These are phyloP conservation scores for Camptogramma bilineatum DNA, from an alignment of 2,888 invertebrate genomes.

Conservation along the genomic window DNA sequence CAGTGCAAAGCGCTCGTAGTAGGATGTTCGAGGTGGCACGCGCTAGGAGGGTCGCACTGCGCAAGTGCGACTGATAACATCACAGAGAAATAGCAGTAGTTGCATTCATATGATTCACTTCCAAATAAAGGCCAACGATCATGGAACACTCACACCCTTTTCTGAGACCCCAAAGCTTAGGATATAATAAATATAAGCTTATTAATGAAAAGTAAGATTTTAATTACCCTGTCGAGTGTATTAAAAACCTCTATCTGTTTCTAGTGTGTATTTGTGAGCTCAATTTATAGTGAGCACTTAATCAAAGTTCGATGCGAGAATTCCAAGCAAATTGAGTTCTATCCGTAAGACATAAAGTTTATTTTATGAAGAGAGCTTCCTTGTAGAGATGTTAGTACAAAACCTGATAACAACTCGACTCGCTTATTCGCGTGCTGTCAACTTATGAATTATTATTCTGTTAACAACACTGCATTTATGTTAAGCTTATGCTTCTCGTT, in stretches of 20 bases:
- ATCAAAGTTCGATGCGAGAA: not conserved
- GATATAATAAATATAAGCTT: too few species aligned
- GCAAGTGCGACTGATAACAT: conserved; percentile 78
- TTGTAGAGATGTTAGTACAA: conserved; percentile 8
- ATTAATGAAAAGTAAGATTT: too few species aligned
- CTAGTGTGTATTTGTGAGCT: too few species aligned
- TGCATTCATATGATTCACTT: conserved; percentile 17
- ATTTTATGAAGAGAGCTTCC: not conserved
- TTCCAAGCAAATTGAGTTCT: not conserved
- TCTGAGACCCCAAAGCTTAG: not conserved
- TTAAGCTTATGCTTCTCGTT: conserved; percentile 59
- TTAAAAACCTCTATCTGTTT: too few species aligned
- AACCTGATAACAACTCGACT: conserved; percentile 64
- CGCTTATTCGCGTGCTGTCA: conserved; percentile 81
- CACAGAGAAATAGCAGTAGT: conserved; percentile 33
- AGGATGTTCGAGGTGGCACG: conserved; percentile 65
- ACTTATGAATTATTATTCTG: conserved; percentile 78
- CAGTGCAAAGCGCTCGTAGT: conserved; percentile 49
- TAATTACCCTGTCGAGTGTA: too few species aligned
- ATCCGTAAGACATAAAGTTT: not conserved
- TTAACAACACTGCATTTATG: conserved; percentile 66
- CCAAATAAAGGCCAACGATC: not conserved
- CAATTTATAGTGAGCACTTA: not conserved
- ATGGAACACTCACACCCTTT: not conserved
- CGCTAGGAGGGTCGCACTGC: conserved; percentile 69